phyloP scores from a whole-genome alignment of 2,113 vertebrate genomes.

The Chunga burmeisteri region DNA sequence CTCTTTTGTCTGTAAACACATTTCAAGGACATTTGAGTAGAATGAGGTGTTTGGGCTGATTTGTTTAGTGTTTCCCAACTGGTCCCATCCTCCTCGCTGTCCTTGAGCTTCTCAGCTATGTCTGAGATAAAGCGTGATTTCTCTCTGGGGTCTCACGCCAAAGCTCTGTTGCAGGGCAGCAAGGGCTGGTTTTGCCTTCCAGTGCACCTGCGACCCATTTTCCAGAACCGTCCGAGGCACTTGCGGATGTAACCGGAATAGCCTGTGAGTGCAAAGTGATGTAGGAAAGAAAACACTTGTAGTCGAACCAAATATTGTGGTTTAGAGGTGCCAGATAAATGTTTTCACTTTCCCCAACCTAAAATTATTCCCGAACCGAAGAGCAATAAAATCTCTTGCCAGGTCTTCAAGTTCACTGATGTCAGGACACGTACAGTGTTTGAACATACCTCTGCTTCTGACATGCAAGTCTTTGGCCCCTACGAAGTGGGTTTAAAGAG shows the following conservation, averaged over 20 bases:
- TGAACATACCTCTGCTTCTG: neutral
- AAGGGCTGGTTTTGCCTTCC: neutral
- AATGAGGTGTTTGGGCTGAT: neutral
- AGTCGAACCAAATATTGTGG: neutral
- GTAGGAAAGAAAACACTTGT: neutral
- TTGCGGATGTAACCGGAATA: neutral
- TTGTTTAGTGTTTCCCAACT: neutral
- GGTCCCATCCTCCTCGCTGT: neutral
- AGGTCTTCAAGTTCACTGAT: neutral
- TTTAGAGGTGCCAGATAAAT: neutral
- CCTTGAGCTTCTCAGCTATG: neutral
- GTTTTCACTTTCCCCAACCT: neutral
- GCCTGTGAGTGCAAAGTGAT: neutral
- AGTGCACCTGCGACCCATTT: neutral
- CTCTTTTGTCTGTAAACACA: neutral
- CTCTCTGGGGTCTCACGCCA: neutral
- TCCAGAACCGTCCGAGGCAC: neutral
- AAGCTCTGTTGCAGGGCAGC: neutral
- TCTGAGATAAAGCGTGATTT: neutral
- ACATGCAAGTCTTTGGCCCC: neutral
- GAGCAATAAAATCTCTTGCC: neutral
- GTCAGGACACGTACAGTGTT: neutral
- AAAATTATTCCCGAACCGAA: neutral
- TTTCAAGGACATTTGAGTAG: conserved; percentile 12
- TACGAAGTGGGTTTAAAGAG: neutral